Percentiles rank a stretch among this genome's conserved stretches.
These are phyloP conservation scores for Vespertilio murinus DNA, from an alignment of 2,797 vertebrate genomes.

Conservation along the genomic window DNA sequence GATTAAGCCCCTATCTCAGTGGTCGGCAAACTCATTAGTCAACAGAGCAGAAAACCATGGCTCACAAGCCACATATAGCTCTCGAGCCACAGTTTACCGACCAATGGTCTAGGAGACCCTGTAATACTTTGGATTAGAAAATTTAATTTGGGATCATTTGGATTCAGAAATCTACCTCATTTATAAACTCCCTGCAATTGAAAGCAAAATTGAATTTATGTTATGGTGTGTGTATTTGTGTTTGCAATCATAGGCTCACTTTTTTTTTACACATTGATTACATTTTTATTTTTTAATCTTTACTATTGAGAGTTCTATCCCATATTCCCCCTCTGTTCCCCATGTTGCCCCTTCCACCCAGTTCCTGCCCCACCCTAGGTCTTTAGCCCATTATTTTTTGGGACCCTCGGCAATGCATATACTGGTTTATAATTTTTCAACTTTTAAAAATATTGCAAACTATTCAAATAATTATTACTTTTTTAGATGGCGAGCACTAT, in stretches of 20 bases:
- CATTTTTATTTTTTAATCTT: no score
- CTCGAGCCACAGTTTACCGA: no score
- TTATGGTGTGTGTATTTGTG: not conserved
- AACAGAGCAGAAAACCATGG: no score
- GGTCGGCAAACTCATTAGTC: no score
- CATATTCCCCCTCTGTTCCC: no score
- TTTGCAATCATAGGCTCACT: not conserved
- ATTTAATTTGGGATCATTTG: not conserved
- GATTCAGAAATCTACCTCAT: not conserved
- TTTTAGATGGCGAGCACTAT: not conserved
- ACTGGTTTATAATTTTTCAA: not conserved
- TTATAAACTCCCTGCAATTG: not conserved
- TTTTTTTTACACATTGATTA: not conserved
- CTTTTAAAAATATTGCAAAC: conserved; percentile 38
- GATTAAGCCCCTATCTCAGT: no score
- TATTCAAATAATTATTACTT: not conserved
- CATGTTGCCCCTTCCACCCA: no score
- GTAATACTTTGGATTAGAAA: not conserved
- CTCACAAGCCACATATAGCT: no score
- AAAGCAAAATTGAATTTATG: not conserved
- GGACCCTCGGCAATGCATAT: no score
- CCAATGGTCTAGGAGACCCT: not conserved
- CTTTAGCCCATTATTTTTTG: no score
- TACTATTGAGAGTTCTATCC: no score
- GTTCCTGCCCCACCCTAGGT: no score